phyloP scores from a whole-genome alignment of 2,113 vertebrate species.

The Glaucidium brasilianum region DNA sequence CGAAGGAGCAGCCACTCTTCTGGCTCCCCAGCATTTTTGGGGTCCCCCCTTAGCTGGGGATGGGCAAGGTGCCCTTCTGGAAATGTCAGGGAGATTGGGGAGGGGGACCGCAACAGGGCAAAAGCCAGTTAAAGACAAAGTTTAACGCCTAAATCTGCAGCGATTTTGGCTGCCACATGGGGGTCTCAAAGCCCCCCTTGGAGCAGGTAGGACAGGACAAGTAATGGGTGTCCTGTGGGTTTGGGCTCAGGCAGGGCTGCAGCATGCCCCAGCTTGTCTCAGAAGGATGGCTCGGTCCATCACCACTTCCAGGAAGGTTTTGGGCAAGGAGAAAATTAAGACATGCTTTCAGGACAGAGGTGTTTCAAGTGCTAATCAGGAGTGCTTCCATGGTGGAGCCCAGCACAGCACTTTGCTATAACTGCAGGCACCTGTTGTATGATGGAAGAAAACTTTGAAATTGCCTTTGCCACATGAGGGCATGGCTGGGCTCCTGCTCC shows the following conservation, averaged over 20 bases:
- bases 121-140: background rate
- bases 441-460: background rate
- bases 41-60: background rate
- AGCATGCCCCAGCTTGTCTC: background rate
- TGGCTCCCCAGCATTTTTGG: background rate
- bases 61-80: background rate
- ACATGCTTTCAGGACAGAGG: background rate
- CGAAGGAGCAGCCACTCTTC: background rate
- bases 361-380: background rate
- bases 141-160: background rate
- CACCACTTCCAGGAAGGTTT: background rate
- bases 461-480: background rate
- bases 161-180: rapidly evolving
- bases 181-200: background rate
- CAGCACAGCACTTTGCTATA: background rate
- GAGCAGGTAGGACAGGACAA: background rate
- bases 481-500: background rate
- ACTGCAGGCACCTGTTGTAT: background rate
- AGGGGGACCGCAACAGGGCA: too few species aligned
- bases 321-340: background rate
- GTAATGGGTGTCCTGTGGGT: rapidly evolving
- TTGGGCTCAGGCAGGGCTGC: background rate
- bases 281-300: background rate
- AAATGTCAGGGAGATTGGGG: too few species aligned
- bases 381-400: rapidly evolving